A percentile compares a stretch with the other conserved stretches of the same genome.
phyloP scores from a whole-genome alignment of 2,113 vertebrate genomes.

The Nestor notabilis region DNA sequence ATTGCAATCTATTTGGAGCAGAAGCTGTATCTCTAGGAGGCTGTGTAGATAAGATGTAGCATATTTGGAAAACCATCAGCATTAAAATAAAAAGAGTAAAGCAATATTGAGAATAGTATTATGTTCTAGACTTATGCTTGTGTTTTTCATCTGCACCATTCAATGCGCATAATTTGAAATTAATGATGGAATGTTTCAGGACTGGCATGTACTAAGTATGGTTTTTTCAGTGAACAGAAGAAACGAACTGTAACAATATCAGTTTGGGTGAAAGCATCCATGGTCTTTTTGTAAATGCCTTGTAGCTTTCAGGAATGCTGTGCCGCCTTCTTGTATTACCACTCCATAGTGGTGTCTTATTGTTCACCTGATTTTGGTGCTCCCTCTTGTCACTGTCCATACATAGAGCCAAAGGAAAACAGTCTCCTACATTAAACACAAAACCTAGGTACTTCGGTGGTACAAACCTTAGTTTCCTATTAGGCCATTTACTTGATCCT shows the following conservation, averaged over 20 bases:
- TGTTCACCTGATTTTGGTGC: not conserved
- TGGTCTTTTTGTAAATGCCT: not conserved
- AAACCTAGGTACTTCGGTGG: not conserved
- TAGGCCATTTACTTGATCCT: not conserved
- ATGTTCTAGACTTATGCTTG: not conserved
- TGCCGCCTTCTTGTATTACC: not conserved
- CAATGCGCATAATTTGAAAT: not conserved
- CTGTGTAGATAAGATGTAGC: not conserved
- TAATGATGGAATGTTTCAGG: not conserved
- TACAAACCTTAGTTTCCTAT: not conserved
- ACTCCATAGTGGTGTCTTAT: not conserved
- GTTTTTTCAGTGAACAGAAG: not conserved
- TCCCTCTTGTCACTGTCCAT: not conserved
- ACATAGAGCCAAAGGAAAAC: not conserved
- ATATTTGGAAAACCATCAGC: not conserved
- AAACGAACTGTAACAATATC: not conserved
- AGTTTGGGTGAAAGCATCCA: not conserved
- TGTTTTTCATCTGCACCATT: not conserved
- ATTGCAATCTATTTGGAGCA: not conserved
- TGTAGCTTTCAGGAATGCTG: not conserved
- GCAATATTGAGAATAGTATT: not conserved
- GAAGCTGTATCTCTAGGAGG: not conserved
- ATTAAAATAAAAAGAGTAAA: not conserved
- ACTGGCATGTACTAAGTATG: fast-evolving
- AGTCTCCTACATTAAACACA: not conserved